Percentiles rank a stretch among this genome's conserved stretches.
Evolutionary conservation across 2,113 vertebrate species (phyloP).

Genomic region (Crotalus viridis): DNA sequence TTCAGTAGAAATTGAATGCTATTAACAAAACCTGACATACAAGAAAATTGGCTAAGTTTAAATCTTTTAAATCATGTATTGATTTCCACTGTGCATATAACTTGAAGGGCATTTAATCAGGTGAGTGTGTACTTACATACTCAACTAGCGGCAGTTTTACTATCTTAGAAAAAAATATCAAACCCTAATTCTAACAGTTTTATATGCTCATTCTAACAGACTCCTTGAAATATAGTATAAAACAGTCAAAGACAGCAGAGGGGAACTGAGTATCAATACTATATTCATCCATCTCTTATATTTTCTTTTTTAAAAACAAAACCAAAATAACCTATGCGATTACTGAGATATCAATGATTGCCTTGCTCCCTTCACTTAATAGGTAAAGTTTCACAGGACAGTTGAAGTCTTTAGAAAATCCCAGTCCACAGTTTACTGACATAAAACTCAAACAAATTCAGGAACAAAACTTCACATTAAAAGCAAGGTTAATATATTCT

Average conservation of each 20-base stretch:
- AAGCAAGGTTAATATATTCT: background rate
- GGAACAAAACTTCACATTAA: background rate
- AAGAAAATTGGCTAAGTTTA: background rate
- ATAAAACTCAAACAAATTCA: background rate
- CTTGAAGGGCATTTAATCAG: background rate
- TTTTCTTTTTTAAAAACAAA: background rate
- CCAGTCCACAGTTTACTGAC: background rate
- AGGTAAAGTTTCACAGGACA: background rate
- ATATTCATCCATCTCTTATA: background rate
- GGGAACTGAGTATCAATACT: background rate
- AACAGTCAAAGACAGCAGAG: background rate
- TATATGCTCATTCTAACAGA: background rate
- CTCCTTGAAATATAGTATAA: background rate
- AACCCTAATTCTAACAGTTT: background rate
- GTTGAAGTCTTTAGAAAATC: background rate
- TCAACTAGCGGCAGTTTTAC: background rate
- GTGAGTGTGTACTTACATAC: background rate
- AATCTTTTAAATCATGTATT: background rate
- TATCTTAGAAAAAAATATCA: background rate
- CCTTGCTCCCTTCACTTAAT: background rate
- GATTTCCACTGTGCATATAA: background rate
- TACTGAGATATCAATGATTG: background rate
- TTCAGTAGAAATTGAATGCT: background rate
- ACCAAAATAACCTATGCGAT: background rate
- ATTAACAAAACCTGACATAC: background rate